phyloP scores from a whole-genome alignment of 2,888 invertebrate species.

The Liodrosophila aerea region DNA sequence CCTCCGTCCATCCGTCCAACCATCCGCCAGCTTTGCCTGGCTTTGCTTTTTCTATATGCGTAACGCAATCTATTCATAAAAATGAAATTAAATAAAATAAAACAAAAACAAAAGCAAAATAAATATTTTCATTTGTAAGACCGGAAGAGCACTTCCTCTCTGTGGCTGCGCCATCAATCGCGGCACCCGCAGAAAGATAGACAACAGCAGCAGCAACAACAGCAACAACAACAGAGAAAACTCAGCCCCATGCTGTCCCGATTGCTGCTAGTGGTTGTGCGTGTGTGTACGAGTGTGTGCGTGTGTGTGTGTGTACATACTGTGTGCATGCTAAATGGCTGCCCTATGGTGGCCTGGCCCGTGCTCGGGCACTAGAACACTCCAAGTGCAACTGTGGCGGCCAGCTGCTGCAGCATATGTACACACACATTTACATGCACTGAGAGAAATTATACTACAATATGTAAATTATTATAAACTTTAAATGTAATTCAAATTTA shows the following conservation, averaged over 20 bases:
- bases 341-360: conserved; percentile 50
- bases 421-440: background rate
- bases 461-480: no score
- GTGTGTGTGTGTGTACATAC: conserved; percentile 1
- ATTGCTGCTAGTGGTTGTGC: conserved; percentile 19
- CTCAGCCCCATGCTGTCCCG: conserved; percentile 39
- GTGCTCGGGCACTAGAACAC: conserved; percentile 43
- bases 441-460: no score
- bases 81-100: conserved; percentile 74
- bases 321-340: conserved; percentile 52
- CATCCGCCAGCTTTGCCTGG: conserved; percentile 39
- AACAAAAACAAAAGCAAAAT: conserved; percentile 51
- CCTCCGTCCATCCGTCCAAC: conserved; percentile 1
- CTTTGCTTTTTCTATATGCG: conserved; percentile 70
- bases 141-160: conserved; percentile 77
- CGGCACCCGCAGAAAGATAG: conserved; percentile 72
- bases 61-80: conserved; percentile 79
- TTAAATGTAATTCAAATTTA: no score
- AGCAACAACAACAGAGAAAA: conserved; percentile 23
- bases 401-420: conserved; percentile 25
- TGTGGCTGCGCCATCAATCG: conserved; percentile 71
- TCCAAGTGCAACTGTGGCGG: conserved; percentile 40
- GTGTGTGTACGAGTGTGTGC: conserved; percentile 4
- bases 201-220: conserved; percentile 35
- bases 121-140: conserved; percentile 79